Evolutionary conservation across 2,797 vertebrate genomes (phyloP), one percentile per base, ranked within the genome.

Genomic region (Enteromius thamalakanensis): DNA sequence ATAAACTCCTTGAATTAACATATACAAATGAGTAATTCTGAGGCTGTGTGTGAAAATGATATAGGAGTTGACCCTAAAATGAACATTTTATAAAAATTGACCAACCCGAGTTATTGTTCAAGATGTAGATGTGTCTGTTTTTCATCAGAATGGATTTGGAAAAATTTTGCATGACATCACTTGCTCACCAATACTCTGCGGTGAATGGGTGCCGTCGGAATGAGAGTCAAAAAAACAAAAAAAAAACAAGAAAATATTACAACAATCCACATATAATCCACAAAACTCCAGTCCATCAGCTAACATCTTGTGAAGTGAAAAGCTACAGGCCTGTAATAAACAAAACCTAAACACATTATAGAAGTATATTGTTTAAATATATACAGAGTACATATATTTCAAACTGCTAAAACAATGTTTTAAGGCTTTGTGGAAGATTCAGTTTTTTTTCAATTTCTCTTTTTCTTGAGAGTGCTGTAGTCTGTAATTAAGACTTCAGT

Each of bases 401-500:
- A 21, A 19, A 67, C 8, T 67, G 15, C 32, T 37, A 19, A 21
- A 45, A 45, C 12, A 60, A 34, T 29, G 17, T 58, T 71, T 80
- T 23, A 34, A 47, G 26, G 47, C 23, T 47, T 67, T 82, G 23
- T 29, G 15, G 19, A 14, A n/a, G 1, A 47, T 23, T 55, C 8
- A 1, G 21, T 53, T n/a, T 51, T 53, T 17, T n/a, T 34, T 23
- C 9, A 2, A 42, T 3, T 21, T 45, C 21, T 49, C 37, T 74
- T 64, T 64, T 37, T 21, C 60, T 29, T 58, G 62, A 11, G 17
- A 76, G 11, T 64, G n/a, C 75, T 58, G 47, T 85, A 45, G 55
- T 60, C 81, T 53, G 70, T 81, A 81, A 84, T 81, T 74, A 84
- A 81, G 67, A 78, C 67, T 71, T 71, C 83, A 81, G 69, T 67